Base-by-base conservation (phyloP, 2,113 vertebrate genomes). In the Odocoileus virginianus region DNA sequence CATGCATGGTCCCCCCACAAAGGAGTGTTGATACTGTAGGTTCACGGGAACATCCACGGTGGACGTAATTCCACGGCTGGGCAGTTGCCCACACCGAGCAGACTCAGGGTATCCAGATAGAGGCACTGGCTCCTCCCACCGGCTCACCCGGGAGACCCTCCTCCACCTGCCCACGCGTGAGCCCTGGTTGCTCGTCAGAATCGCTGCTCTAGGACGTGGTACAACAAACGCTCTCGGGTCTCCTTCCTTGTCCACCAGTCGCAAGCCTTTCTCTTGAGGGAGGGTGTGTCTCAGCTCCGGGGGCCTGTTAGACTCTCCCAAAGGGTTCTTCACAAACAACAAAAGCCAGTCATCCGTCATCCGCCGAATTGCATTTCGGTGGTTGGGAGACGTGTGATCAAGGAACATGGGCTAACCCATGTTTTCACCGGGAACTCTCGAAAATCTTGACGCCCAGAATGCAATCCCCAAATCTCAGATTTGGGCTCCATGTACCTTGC, bases 81-180 rank as follows among this genome's bases (percentile, higher is more conserved):
- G 43, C 43, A 30, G 1, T 0, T n/a, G 19, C 16, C 47, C 52
- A 45, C 33, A 6, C 6, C 23, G 79, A 28, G 11, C 16, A 2
- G n/a, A 36, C 3, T 12, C 25, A 16, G 33, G 61, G 30, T 33
- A 17, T 17, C 61, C 30, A n/a, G 61, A 17, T 9, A 17, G 13
- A 64, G 30, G 5, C 1, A 1, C 28, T 25, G 25, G 21, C 30
- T 27, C 17, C 83, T 25, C 1, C 36, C 52, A 6, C 10, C 1
- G 5, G 84, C 50, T 8, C 7, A 5, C 17, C 67, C 15, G 27
- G 25, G 17, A 27, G 14, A 33, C 6, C 5, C 28, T 6, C 27
- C 21, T 25, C 16, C 36, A 6, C 0, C 1, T 15, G 17, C 45
- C 8, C 23, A 6, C 0, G 5, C 0, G 12, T 7, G 12, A 43